phyloP scores from a whole-genome alignment of 35 echinoderm and acorn worm species.

The Lytechinus variegatus region DNA sequence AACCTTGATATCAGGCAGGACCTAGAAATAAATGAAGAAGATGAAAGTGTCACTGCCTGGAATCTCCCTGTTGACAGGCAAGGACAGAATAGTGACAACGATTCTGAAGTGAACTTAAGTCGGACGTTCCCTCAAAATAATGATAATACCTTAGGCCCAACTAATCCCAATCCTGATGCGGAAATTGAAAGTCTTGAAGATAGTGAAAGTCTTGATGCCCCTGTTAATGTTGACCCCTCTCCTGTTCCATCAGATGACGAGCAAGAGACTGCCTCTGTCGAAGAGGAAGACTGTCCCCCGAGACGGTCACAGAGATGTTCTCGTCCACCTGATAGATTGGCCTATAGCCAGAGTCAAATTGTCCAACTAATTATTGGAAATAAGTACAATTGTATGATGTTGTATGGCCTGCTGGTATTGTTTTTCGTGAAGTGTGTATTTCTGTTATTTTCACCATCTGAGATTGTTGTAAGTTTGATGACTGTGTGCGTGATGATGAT shows the following conservation, averaged over 20 bases:
- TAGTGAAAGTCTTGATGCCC: background rate
- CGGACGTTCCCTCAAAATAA: too few relatives aligned
- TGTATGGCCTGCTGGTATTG: background rate
- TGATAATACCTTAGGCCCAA: too few relatives aligned
- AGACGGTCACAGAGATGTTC: conserved; percentile 21
- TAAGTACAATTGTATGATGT: background rate
- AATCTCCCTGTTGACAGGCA: too few relatives aligned
- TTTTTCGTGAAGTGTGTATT: background rate
- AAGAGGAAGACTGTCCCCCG: conserved; percentile 1
- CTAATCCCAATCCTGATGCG: too few relatives aligned
- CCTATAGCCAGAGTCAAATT: background rate
- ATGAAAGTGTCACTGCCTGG: too few relatives aligned
- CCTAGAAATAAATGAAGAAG: too few relatives aligned
- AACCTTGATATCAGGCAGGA: too few relatives aligned
- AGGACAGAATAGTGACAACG: too few relatives aligned
- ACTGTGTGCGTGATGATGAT: background rate
- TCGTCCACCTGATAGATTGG: background rate
- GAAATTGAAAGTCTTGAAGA: too few relatives aligned
- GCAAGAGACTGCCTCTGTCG: conserved; percentile 5
- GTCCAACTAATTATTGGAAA: conserved; percentile 16
- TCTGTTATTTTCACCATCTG: background rate
- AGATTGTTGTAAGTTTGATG: background rate
- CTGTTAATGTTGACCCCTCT: background rate
- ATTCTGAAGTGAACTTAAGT: too few relatives aligned
- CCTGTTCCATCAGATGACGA: background rate